phyloP scores from a whole-genome alignment of 2,113 vertebrate genomes.

The Sapayoa aenigma region DNA sequence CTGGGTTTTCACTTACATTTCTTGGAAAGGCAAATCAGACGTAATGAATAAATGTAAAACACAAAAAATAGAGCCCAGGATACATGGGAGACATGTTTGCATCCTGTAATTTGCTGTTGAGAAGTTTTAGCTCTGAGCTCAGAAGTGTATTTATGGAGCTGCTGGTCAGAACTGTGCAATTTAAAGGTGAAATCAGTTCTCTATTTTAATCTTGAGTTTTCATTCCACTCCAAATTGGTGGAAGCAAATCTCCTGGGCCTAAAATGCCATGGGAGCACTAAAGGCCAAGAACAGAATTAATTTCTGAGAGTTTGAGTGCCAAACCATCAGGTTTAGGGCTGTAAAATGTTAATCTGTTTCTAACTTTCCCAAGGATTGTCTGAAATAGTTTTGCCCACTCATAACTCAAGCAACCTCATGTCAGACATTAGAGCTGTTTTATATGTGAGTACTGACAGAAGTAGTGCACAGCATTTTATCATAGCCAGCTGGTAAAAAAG shows the following conservation, averaged over 20 bases:
- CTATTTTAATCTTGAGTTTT: slow-evolving; percentile 41
- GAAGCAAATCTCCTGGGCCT: neutral
- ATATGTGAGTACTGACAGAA: neutral
- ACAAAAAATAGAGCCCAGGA: neutral
- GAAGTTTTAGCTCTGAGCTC: neutral
- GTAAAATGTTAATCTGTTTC: slow-evolving; percentile 36
- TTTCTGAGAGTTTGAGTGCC: slow-evolving; percentile 28
- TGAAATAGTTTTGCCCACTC: neutral
- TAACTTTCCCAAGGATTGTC: neutral
- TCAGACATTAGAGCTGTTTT: neutral
- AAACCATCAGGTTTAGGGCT: neutral
- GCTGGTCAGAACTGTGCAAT: slow-evolving; percentile 18
- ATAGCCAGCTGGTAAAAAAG: neutral
- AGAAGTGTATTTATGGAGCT: slow-evolving; percentile 3
- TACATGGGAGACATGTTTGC: neutral
- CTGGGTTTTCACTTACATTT: neutral
- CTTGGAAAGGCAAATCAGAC: neutral
- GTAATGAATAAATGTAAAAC: neutral
- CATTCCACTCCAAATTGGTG: neutral
- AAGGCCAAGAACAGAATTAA: slow-evolving; percentile 36
- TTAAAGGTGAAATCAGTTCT: slow-evolving; percentile 41
- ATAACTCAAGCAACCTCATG: neutral
- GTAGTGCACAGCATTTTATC: neutral
- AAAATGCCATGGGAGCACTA: slow-evolving; percentile 16
- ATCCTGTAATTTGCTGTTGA: neutral